Base-by-base conservation (phyloP, 2,797 vertebrate species). In the Smutsia temminckii region DNA sequence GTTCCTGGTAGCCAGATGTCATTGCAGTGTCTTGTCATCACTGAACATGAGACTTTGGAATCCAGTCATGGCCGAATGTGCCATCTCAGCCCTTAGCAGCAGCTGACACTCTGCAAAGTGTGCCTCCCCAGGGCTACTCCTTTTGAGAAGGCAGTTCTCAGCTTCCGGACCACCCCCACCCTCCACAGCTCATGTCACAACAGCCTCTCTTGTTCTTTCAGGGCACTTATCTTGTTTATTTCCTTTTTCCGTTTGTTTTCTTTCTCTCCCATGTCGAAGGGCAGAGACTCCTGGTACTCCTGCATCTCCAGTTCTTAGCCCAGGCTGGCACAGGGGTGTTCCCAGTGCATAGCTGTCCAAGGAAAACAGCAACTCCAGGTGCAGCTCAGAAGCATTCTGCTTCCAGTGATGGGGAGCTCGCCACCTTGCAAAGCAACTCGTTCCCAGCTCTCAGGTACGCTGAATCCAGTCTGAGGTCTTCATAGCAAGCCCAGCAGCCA, bases 91-190 rank as follows among this genome's bases (percentile, higher is more conserved):
- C 46, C 20, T 75, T 3, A 4, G 10, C 23, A 9, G 0, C 0
- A 37, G 29, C 59, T 69, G 29, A 13, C 20, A 18, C 14, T 66
- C 42, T 51, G 23, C 4, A 1, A 23, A 74, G 34, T 46, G 3
- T 3, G 3, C 32, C 3, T 46, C 4, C 20, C 10, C 7, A 2
- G 27, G 32, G 18, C 32, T 2, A 4, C 3, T 29, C 37, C 7
- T 17, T n/a, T 61, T 59, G 32, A 18, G 51, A 53, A 80, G 14
- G 25, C 2, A 8, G 32, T 4, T 27, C 63, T 93, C 18, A 9
- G 11, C 14, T 57, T 17, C 23, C 34, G 29, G 23, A 4, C 4
- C 21, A 46, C 37, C 5, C 18, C 46, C 46, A 46, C 46, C 46
- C 46, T 46, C 46, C 46, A 46, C 46, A 46, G 46, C 46, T 46